Evolutionary conservation across 2,113 vertebrate species (phyloP), one percentile per base, ranked within the genome.

Genomic region (Struthio camelus): DNA sequence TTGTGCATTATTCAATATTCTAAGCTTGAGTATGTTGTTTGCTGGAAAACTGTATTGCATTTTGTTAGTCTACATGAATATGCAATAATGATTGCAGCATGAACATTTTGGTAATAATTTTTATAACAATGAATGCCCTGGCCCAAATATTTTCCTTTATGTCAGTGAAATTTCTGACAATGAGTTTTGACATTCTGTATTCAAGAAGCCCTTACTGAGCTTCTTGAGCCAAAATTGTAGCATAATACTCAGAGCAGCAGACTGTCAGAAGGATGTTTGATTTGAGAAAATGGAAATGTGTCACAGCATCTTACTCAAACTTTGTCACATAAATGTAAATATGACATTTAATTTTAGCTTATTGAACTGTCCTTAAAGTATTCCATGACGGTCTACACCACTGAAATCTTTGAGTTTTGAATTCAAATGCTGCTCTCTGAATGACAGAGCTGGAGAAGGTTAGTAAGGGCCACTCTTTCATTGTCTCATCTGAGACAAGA

Each of bases 151-250:
- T 96, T 96, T 95, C 80, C 71, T 75, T 88, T 87, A 83, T 46
- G 69, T 87, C 96, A 93, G 69, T 93, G 76, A 94, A 90, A 94
- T 83, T 91, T 94, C 88, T 90, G 56, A 85, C 80, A 83, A 95
- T 90, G 72, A 88, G 86, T 95, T 96, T 85, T 94, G 96, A 94
- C 88, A 92, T 72, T 51, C 51, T 80, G 20, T 78, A 50, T 90
- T 94, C 93, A 87, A 94, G 75, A 95, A 95, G 27, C 11, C 36
- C 30, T 80, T 58, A 66, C 81, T 58, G 24, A 83, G 7, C 20
- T 84, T 94, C 76, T 84, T 78, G 46, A 93, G 93, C 87, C 94
- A 93, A 96, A 91, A 96, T 86, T 62, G 32, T 67, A 95, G 69
- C 69, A 42, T 59, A 96, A 71, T 66, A 84, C 42, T 89, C 12